Evolutionary conservation across 2,797 vertebrate genomes (phyloP).

Genomic region (Limosa lapponica): DNA sequence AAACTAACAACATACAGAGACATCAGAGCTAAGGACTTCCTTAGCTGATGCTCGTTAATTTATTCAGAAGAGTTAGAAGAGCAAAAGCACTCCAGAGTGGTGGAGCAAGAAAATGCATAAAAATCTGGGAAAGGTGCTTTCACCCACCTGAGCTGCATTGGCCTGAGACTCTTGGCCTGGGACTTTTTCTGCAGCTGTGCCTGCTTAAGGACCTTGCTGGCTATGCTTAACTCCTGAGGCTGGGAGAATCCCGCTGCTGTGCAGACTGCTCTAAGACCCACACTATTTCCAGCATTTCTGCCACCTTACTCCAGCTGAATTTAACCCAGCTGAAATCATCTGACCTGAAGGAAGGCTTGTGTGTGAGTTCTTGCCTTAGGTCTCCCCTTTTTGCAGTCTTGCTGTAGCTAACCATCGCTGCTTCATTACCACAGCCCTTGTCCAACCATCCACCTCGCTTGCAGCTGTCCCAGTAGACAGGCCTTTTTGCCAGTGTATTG

Average conservation of each 20-base stretch:
- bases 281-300: neutral
- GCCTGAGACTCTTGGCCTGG: neutral
- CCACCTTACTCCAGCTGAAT: neutral
- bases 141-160: neutral
- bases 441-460: rapidly evolving
- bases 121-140: neutral
- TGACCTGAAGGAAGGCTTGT: neutral
- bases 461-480: rapidly evolving
- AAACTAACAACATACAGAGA: neutral
- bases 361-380: neutral
- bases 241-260: neutral
- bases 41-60: rapidly evolving
- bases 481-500: rapidly evolving
- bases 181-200: neutral
- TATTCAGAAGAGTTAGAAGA: neutral
- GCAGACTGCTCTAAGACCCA: neutral
- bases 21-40: neutral
- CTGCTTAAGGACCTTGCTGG: neutral
- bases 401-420: rapidly evolving
- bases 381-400: neutral
- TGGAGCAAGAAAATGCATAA: neutral
- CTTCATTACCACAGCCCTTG: rapidly evolving
- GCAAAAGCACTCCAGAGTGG: neutral
- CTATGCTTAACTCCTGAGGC: rapidly evolving
- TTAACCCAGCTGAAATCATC: neutral